Conservation (phyloP, 2,797 vertebrate genomes). For the Coregonus sp. region DNA sequence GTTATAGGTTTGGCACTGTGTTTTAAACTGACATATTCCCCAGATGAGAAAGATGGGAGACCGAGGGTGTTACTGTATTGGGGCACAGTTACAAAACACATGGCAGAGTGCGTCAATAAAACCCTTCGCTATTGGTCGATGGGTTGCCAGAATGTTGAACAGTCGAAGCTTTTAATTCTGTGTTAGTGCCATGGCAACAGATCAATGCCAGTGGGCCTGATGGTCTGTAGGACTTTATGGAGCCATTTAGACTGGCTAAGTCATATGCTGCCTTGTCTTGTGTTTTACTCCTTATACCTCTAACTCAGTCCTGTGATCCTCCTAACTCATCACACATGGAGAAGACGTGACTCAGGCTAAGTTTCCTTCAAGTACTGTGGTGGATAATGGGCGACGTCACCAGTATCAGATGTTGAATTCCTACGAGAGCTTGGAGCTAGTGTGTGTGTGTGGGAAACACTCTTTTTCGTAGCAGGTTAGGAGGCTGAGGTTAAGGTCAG, state of each 20-base stretch:
- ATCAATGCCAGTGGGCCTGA: conserved; percentile 7
- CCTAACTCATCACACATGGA: conserved; percentile 2
- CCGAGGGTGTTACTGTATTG: conserved; percentile 3
- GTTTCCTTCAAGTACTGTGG: neutral
- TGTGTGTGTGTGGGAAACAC: neutral
- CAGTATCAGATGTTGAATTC: neutral
- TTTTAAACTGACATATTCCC: conserved; percentile 34
- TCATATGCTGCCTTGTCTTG: conserved; percentile 1
- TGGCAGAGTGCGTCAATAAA: conserved; percentile 9
- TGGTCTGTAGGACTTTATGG: neutral
- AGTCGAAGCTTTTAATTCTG: neutral
- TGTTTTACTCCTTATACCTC: neutral
- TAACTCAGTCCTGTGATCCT: neutral
- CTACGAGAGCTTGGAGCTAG: neutral
- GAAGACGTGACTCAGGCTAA: neutral
- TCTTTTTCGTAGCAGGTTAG: too few relatives aligned
- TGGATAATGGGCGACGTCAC: conserved; percentile 4
- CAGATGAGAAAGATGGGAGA: conserved; percentile 43
- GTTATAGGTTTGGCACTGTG: conserved; percentile 44
- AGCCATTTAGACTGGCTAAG: neutral
- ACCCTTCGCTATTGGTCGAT: conserved; percentile 13
- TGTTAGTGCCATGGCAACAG: conserved; percentile 19
- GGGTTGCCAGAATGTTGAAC: conserved; percentile 11
- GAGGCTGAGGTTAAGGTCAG: too few relatives aligned
- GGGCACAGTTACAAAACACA: conserved; percentile 12